phyloP scores from a whole-genome alignment of 2,888 invertebrate genomes.

The Epicampocera succincta region DNA sequence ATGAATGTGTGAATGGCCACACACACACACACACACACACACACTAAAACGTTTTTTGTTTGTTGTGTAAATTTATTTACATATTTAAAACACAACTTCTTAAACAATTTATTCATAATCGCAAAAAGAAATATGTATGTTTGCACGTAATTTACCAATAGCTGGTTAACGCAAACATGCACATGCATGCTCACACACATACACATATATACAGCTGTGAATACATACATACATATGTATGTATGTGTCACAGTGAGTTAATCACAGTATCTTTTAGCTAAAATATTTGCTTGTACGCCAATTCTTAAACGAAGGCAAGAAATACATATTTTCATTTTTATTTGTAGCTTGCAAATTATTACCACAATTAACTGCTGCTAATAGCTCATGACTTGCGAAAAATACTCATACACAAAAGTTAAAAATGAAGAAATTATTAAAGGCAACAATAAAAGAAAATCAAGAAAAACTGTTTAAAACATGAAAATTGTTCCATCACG shows the following conservation, averaged over 20 bases:
- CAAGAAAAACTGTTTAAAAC: slow-evolving; percentile 24
- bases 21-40: background rate
- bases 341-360: background rate
- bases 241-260: too few species aligned
- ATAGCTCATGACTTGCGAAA: slow-evolving; percentile 50
- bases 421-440: slow-evolving; percentile 8
- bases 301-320: slow-evolving; percentile 31
- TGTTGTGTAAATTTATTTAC: slow-evolving; percentile 29
- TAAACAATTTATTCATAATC: slow-evolving; percentile 28
- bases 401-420: background rate
- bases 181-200: too few species aligned
- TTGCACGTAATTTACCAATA: too few species aligned
- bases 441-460: slow-evolving; percentile 33
- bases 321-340: slow-evolving; percentile 2
- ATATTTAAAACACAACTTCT: slow-evolving; percentile 45
- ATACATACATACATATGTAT: too few species aligned
- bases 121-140: too few species aligned
- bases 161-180: too few species aligned
- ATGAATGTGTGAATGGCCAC: background rate
- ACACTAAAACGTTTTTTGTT: background rate
- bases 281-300: slow-evolving; percentile 15
- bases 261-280: too few species aligned
- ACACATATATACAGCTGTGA: too few species aligned
- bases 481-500: slow-evolving; percentile 59
- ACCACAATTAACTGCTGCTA: slow-evolving; percentile 2